phyloP scores from a whole-genome alignment of 2,113 vertebrate species.

The Nothobranchius furzeri region DNA sequence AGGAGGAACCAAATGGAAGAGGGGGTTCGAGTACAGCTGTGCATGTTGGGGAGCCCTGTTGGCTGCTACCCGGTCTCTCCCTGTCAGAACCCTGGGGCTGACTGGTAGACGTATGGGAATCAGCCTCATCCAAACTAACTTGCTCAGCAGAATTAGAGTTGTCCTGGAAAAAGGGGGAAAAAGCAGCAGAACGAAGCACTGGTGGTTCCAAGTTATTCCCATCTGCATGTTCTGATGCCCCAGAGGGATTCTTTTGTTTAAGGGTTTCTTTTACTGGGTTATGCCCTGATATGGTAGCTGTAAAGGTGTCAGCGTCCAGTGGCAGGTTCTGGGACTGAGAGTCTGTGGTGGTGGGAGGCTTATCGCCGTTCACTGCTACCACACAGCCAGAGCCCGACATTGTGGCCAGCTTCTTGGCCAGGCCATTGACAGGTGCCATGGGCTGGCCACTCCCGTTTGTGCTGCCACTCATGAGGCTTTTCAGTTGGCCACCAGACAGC shows the following conservation, averaged over 20 bases:
- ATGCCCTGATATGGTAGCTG: conserved; percentile 82
- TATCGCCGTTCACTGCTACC: conserved; percentile 85
- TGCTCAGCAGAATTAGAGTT: conserved; percentile 73
- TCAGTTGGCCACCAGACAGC: conserved; percentile 91
- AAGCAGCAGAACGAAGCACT: conserved; percentile 54
- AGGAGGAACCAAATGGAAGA: conserved; percentile 55
- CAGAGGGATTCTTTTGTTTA: conserved; percentile 70
- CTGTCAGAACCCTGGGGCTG: conserved; percentile 38
- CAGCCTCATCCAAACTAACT: conserved; percentile 42
- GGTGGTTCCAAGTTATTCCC: conserved; percentile 55
- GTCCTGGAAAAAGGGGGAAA: conserved; percentile 70
- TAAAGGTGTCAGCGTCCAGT: conserved; percentile 80
- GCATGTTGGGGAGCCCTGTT: conserved; percentile 62
- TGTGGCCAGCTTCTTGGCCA: conserved; percentile 91
- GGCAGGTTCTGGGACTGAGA: conserved; percentile 59
- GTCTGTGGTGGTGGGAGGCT: conserved; percentile 68
- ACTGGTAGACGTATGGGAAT: conserved; percentile 26
- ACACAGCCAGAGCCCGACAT: conserved; percentile 83
- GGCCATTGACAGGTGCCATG: conserved; percentile 87
- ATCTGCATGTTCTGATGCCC: conserved; percentile 58
- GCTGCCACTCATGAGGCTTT: conserved; percentile 88
- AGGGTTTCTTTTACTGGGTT: conserved; percentile 80
- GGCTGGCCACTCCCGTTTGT: conserved; percentile 80
- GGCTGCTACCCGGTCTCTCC: conserved; percentile 69
- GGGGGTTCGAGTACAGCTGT: conserved; percentile 44